phyloP scores from a whole-genome alignment of 2,113 vertebrate species.

The Clarias gariepinus region DNA sequence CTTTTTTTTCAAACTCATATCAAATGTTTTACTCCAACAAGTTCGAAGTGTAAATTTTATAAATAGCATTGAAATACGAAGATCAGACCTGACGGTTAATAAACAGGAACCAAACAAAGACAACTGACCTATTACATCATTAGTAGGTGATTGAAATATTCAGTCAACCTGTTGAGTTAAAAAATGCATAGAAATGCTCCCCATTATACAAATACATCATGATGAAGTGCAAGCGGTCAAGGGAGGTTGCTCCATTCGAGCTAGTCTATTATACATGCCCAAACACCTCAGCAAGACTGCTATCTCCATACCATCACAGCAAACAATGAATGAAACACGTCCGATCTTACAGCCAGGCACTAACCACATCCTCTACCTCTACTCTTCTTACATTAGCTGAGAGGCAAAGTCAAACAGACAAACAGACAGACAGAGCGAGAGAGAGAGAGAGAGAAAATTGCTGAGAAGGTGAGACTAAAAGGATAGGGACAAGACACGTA shows the following conservation, averaged over 20 bases:
- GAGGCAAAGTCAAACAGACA: neutral
- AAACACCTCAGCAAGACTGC: slow-evolving; percentile 9
- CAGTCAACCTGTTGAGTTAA: neutral
- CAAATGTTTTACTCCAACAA: neutral
- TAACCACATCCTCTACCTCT: neutral
- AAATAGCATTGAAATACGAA: neutral
- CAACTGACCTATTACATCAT: neutral
- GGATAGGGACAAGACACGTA: slow-evolving; percentile 18
- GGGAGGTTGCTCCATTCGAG: neutral
- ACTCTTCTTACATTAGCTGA: neutral
- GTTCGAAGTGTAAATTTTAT: neutral
- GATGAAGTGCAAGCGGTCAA: neutral
- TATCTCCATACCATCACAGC: slow-evolving; percentile 13
- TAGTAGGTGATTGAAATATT: neutral
- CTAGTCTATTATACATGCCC: neutral
- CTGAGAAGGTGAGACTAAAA: neutral
- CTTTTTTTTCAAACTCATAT: neutral
- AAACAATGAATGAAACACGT: neutral
- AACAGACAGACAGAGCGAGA: neutral
- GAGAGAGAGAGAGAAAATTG: neutral
- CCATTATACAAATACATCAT: neutral
- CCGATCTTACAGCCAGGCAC: neutral
- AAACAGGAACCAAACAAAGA: neutral
- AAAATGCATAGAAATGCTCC: neutral
- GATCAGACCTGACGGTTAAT: neutral